A percentile compares a stretch with the other conserved stretches of the same genome.
Conservation (phyloP, 2,888 invertebrate species). For the Saturnia pavonia region DNA sequence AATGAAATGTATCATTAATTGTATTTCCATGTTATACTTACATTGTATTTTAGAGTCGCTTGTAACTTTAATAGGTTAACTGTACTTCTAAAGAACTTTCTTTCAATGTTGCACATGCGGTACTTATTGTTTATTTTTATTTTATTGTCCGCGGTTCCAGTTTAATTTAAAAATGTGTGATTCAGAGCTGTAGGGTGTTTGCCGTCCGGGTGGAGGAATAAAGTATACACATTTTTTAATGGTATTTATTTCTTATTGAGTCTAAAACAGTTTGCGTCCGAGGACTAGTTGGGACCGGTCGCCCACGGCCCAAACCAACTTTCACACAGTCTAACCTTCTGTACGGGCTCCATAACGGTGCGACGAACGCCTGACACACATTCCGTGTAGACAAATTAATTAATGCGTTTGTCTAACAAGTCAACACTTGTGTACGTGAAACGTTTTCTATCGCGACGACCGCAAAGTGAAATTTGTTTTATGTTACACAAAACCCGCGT, state of each 20-base stretch:
- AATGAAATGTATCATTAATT: not conserved
- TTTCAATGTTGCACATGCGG: conserved; percentile 21
- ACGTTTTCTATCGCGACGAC: not conserved
- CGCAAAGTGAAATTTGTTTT: conserved; percentile 1
- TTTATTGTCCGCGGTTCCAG: not conserved
- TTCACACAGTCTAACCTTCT: conserved; percentile 40
- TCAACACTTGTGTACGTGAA: not conserved
- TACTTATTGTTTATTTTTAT: not conserved
- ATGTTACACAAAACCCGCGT: conserved; percentile 7
- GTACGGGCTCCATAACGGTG: conserved; percentile 36
- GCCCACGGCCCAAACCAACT: conserved; percentile 32
- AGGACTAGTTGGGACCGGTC: conserved; percentile 8
- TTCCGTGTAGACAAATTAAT: conserved; percentile 20
- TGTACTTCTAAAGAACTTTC: conserved; percentile 18
- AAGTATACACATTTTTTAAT: too few relatives aligned
- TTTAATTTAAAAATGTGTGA: not conserved
- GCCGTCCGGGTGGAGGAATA: too few relatives aligned
- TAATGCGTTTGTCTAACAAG: conserved; percentile 14
- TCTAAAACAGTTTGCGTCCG: conserved; percentile 2
- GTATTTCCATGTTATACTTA: conserved; percentile 13
- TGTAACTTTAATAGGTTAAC: conserved; percentile 20
- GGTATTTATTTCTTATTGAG: not conserved
- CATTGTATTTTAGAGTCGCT: conserved; percentile 20
- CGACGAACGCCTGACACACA: conserved; percentile 36
- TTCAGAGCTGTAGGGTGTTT: too few relatives aligned